Conservation (phyloP, 2,888 invertebrate genomes). For the Eupithecia subumbrata region DNA sequence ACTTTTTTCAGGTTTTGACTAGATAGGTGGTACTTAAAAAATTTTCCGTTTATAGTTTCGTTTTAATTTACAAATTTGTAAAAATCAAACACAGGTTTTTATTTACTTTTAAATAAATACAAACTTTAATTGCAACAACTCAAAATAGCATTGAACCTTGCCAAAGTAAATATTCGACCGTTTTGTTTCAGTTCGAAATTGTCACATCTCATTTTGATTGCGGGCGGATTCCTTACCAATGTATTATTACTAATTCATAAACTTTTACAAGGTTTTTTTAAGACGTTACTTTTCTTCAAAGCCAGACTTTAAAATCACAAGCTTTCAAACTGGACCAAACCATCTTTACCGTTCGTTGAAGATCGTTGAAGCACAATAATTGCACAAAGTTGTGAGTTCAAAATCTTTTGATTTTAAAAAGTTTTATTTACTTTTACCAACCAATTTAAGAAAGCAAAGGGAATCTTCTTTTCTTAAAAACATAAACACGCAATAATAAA, state of each 20-base stretch:
- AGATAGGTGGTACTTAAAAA: too few species aligned
- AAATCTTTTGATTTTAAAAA: not conserved
- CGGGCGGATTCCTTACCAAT: not conserved
- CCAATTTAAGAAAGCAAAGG: not conserved
- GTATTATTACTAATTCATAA: not conserved
- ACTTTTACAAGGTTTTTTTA: not conserved
- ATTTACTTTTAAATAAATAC: too few species aligned
- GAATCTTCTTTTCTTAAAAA: not conserved
- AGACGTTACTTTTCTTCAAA: not conserved
- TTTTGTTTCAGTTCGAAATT: not conserved
- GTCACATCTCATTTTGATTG: not conserved
- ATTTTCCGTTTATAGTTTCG: too few species aligned
- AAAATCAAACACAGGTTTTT: too few species aligned
- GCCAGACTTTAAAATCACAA: constrained; percentile 8
- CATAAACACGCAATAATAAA: not conserved
- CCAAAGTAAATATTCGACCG: too few species aligned
- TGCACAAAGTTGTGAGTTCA: not conserved
- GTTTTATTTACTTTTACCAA: not conserved
- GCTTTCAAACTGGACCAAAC: not conserved
- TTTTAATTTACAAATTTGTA: too few species aligned
- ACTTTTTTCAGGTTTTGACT: too few species aligned
- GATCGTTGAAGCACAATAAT: constrained; percentile 17
- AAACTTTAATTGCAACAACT: too few species aligned
- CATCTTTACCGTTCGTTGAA: constrained; percentile 11
- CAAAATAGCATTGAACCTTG: too few species aligned